Conservation (phyloP, 2,888 invertebrate species). For the Magallana nippona region DNA sequence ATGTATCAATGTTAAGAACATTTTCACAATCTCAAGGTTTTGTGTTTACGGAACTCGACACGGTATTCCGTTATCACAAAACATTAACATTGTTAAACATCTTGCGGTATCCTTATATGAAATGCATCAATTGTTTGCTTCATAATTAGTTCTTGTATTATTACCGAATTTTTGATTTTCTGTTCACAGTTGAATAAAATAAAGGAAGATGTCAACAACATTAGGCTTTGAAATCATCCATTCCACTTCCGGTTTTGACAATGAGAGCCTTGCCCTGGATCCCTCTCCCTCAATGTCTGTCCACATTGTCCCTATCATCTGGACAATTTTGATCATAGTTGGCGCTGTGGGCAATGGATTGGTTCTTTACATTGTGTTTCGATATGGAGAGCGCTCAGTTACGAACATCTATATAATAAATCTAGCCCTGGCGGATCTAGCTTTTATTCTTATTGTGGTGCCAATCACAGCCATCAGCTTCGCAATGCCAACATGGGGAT, state of each 20-base stretch:
- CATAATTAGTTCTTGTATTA: neutral
- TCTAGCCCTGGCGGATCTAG: conserved; percentile 75
- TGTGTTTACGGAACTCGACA: too few species aligned
- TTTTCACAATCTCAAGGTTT: too few species aligned
- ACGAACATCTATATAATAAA: conserved; percentile 76
- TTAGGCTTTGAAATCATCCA: too few species aligned
- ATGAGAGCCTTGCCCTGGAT: neutral
- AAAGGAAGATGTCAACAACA: neutral
- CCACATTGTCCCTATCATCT: conserved; percentile 65
- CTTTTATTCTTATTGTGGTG: conserved; percentile 72
- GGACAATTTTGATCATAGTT: conserved; percentile 67
- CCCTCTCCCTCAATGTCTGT: neutral
- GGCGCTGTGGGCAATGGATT: conserved; percentile 72
- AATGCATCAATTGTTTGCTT: neutral
- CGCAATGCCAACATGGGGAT: conserved; percentile 67
- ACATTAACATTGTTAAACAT: too few species aligned
- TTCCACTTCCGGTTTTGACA: neutral
- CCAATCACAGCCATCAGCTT: conserved; percentile 72
- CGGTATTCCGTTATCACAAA: too few species aligned
- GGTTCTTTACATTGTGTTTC: conserved; percentile 72
- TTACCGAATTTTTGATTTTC: too few species aligned
- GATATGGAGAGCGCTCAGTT: conserved; percentile 72
- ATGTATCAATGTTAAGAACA: too few species aligned
- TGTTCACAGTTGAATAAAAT: too few species aligned
- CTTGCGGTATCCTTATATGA: neutral